phyloP scores from a whole-genome alignment of 30 jellyfish, hydroid and myxozoan species.

The Chironex yamaguchii region DNA sequence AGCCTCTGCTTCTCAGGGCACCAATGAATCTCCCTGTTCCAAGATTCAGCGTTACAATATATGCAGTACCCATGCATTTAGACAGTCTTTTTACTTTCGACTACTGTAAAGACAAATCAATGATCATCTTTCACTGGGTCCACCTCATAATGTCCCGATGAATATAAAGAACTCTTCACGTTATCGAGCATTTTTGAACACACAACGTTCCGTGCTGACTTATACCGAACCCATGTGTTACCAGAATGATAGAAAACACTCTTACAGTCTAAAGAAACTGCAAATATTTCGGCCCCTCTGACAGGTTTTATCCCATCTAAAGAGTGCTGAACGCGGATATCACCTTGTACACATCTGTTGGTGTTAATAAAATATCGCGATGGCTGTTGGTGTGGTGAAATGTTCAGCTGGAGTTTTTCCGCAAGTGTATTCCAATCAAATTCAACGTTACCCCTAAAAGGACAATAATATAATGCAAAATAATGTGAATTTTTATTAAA shows the following conservation, averaged over 20 bases:
- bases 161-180: too few relatives aligned
- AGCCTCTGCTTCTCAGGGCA: conserved; percentile 43
- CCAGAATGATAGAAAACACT: background rate
- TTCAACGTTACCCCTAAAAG: background rate
- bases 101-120: too few relatives aligned
- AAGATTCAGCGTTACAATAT: conserved; percentile 35
- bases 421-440: background rate
- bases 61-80: too few relatives aligned
- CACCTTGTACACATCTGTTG: background rate
- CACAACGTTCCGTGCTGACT: background rate
- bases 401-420: background rate
- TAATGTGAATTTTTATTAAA: too few relatives aligned
- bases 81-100: too few relatives aligned
- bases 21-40: conserved; percentile 51
- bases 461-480: too few relatives aligned
- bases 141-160: background rate
- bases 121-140: background rate
- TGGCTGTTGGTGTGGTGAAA: background rate
- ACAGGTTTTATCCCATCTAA: background rate
- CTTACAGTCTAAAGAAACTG: background rate
- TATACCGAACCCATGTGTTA: background rate
- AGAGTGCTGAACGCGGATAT: background rate
- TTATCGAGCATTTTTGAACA: too few relatives aligned
- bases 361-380: background rate
- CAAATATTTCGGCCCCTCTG: background rate